These are phyloP conservation scores for Phortica magna DNA, from an alignment of 2,888 invertebrate genomes.

Conservation along the genomic window DNA sequence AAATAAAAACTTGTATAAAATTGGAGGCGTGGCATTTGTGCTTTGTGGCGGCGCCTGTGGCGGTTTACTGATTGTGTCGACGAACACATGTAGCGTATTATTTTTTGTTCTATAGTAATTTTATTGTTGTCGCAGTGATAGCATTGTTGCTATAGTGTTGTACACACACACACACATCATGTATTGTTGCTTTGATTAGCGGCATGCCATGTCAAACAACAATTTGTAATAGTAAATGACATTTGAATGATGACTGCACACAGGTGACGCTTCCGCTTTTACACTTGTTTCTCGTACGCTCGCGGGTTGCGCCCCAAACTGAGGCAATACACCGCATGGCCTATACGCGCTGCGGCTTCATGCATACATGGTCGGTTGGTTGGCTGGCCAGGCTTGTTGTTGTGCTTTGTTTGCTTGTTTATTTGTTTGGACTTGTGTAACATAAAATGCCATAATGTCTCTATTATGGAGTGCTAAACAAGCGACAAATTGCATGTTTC, in stretches of 20 bases:
- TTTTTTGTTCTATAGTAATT: neutral
- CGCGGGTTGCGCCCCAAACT: neutral
- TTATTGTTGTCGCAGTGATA: neutral
- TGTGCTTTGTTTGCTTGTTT: neutral
- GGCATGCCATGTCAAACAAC: conserved; percentile 73
- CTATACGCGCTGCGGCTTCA: neutral
- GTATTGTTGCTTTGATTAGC: conserved; percentile 66
- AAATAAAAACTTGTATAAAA: neutral
- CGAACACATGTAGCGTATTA: conserved; percentile 21
- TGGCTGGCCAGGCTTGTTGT: neutral
- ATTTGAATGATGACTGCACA: conserved; percentile 69
- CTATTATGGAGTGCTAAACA: conserved; percentile 68
- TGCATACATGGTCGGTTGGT: neutral
- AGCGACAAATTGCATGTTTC: conserved; percentile 65
- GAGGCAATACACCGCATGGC: neutral
- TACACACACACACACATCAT: too few relatives aligned
- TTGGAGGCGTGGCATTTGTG: neutral
- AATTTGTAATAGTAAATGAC: conserved; percentile 66
- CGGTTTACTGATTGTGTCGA: neutral
- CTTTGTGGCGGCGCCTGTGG: neutral
- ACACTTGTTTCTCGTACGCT: conserved; percentile 50
- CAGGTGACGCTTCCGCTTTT: conserved; percentile 66
- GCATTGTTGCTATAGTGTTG: neutral
- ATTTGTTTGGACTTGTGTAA: conserved; percentile 12
- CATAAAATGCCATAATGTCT: conserved; percentile 54